Evolutionary conservation across 2,797 vertebrate genomes (phyloP).

Genomic region (Gambelia wislizenii): DNA sequence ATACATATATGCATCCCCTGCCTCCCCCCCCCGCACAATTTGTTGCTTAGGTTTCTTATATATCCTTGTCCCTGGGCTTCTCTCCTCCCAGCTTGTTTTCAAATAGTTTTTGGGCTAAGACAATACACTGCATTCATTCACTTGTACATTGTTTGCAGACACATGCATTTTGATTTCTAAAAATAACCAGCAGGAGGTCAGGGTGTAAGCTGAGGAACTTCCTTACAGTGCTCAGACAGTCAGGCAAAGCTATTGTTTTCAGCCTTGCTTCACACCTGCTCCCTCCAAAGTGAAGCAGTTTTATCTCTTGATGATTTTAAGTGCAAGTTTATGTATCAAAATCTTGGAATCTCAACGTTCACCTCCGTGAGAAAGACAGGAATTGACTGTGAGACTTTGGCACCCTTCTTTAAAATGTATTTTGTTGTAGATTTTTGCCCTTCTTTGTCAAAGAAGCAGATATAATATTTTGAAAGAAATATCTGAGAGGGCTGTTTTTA

Average conservation of each 20-base stretch:
- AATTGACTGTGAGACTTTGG: not conserved
- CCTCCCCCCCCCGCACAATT: too few relatives aligned
- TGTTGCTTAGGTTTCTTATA: not conserved
- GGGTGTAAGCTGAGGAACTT: not conserved
- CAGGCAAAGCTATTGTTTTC: not conserved
- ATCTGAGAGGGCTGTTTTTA: not conserved
- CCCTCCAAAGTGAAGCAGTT: not conserved
- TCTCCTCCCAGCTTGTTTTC: not conserved
- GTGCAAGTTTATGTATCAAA: conserved; percentile 6
- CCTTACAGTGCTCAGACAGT: not conserved
- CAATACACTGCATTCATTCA: conserved; percentile 7
- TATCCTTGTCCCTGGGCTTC: not conserved
- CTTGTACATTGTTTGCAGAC: not conserved
- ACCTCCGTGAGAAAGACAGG: not conserved
- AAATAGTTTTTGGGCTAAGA: not conserved
- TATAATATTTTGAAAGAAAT: not conserved
- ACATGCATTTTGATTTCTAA: conserved; percentile 8
- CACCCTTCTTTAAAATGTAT: not conserved
- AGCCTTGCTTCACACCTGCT: not conserved
- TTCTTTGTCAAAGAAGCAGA: conserved; percentile 5
- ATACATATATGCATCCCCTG: not conserved
- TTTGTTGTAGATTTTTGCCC: not conserved
- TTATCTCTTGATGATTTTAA: conserved; percentile 2
- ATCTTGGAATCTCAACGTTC: not conserved
- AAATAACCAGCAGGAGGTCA: conserved; percentile 9